A percentile compares a stretch with the other conserved stretches of the same genome.
phyloP scores from a whole-genome alignment of 2,113 vertebrate genomes.

The Rhinolophus sinicus region DNA sequence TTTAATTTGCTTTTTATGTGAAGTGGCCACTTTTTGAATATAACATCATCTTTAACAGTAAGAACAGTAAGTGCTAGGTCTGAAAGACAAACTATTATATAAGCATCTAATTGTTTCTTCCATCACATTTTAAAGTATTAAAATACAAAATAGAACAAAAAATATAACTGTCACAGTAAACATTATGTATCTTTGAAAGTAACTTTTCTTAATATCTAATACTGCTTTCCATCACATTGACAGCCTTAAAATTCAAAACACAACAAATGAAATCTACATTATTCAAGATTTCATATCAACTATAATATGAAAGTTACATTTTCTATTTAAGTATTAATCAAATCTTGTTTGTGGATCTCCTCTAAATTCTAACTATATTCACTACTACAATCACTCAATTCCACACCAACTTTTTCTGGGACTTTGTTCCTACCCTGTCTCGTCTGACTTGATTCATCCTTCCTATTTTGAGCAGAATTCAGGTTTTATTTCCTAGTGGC shows the following conservation, averaged over 20 bases:
- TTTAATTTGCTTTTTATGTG: slow-evolving; percentile 10
- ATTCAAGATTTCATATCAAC: not conserved
- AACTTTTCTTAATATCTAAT: not conserved
- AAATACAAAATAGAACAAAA: not conserved
- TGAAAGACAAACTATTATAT: not conserved
- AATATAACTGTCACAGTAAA: not conserved
- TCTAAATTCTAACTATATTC: not conserved
- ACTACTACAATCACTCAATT: not conserved
- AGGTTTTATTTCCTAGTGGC: not conserved
- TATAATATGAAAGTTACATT: not conserved
- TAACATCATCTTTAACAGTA: not conserved
- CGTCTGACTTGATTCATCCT: not conserved
- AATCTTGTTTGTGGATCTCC: not conserved
- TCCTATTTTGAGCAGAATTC: not conserved
- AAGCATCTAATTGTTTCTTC: not conserved
- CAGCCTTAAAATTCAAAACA: slow-evolving; percentile 5
- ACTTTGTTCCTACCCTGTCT: not conserved
- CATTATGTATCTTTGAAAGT: not conserved
- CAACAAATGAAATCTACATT: not conserved
- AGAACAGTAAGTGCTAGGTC: not conserved
- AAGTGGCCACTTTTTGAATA: not conserved
- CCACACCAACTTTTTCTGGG: not conserved
- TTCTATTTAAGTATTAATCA: not conserved
- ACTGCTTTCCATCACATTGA: not conserved
- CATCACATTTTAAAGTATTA: not conserved